Percentiles rank a stretch among this genome's conserved stretches.
Evolutionary conservation across 2,888 invertebrate genomes (phyloP).

Genomic region (Hypolimnas misippus): DNA sequence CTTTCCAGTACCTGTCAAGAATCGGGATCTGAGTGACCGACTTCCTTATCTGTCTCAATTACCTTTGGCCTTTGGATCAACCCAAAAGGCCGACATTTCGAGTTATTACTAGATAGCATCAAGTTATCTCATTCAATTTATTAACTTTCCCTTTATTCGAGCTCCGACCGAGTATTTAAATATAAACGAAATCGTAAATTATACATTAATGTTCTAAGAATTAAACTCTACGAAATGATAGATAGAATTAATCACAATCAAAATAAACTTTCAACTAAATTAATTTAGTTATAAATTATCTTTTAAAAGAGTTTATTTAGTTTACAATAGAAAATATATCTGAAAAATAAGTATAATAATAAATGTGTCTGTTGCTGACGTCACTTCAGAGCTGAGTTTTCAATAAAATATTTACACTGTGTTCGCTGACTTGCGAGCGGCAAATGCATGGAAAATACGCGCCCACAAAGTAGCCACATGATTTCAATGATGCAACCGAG

Average conservation of each 20-base stretch:
- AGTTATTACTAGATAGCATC: slow-evolving; percentile 33
- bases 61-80: slow-evolving; percentile 37
- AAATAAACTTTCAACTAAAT: background rate
- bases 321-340: background rate
- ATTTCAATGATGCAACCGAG: slow-evolving; percentile 35
- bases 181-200: slow-evolving; percentile 6
- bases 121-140: slow-evolving; percentile 44
- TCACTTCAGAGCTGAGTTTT: slow-evolving; percentile 48
- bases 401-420: slow-evolving; percentile 63
- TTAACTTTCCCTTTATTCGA: slow-evolving; percentile 41
- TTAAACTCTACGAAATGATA: background rate
- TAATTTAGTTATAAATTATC: background rate
- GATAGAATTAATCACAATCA: background rate
- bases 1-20: slow-evolving; percentile 9
- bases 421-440: slow-evolving; percentile 34
- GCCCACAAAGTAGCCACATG: slow-evolving; percentile 31
- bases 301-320: background rate
- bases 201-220: background rate
- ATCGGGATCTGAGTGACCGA: slow-evolving; percentile 26
- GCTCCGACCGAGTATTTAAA: slow-evolving; percentile 3
- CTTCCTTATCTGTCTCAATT: slow-evolving; percentile 35
- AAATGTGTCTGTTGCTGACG: slow-evolving; percentile 46
- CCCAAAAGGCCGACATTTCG: slow-evolving; percentile 29
- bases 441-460: slow-evolving; percentile 35
- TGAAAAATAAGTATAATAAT: background rate